Evolutionary conservation across 2,888 invertebrate species (phyloP).

Genomic region (Cephus pygmeus): DNA sequence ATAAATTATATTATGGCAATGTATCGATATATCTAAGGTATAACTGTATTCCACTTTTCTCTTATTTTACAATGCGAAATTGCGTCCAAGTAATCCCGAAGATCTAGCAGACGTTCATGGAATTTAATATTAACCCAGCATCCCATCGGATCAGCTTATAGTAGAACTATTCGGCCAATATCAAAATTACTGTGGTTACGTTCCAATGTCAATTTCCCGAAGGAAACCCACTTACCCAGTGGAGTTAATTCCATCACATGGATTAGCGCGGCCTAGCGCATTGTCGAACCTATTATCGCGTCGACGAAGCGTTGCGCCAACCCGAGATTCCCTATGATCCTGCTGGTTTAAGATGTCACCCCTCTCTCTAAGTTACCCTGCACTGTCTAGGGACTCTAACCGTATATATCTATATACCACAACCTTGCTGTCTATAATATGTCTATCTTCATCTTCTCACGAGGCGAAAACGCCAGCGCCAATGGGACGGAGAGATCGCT

Average conservation of each 20-base stretch:
- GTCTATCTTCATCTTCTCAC: not conserved
- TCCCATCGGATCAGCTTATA: slow-evolving; percentile 20
- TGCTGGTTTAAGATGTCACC: slow-evolving; percentile 11
- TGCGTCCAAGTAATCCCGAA: slow-evolving; percentile 30
- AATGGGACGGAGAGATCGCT: slow-evolving; percentile 36
- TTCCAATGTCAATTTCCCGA: not conserved
- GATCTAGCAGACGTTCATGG: slow-evolving; percentile 27
- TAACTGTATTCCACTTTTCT: not conserved
- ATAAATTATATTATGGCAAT: not conserved
- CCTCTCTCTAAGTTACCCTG: slow-evolving; percentile 13
- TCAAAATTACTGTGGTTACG: slow-evolving; percentile 34
- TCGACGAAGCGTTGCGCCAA: not conserved
- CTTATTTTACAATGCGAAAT: not conserved
- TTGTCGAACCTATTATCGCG: slow-evolving; percentile 35
- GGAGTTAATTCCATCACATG: slow-evolving; percentile 29
- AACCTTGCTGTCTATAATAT: not conserved
- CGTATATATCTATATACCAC: slow-evolving; percentile 1
- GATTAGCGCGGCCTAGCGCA: slow-evolving; percentile 27
- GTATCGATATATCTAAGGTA: not conserved
- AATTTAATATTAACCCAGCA: slow-evolving; percentile 38
- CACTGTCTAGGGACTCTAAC: not conserved
- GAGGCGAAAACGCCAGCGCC: not conserved
- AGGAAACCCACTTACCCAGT: slow-evolving; percentile 11
- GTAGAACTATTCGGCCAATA: slow-evolving; percentile 36
- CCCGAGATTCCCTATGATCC: slow-evolving; percentile 4